Base-by-base conservation (phyloP, 2,797 vertebrate species). In the Clarias laeviceps region DNA sequence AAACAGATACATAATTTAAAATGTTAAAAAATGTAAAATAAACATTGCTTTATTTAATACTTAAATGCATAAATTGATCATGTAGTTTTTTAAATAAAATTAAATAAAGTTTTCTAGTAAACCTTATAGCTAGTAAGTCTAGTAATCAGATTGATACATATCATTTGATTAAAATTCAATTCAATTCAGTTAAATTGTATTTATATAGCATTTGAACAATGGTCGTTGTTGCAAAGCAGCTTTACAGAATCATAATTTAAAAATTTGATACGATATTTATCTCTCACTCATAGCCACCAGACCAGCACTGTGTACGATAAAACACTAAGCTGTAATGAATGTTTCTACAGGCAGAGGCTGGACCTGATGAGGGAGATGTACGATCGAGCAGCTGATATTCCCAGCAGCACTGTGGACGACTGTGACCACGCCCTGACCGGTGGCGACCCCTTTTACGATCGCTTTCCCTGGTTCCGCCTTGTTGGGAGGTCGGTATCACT, bases 351-450 rank as follows among this genome's bases (percentile, higher is more conserved):
- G 89, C 98, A 97, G 89, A 96, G 98, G 88, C 94, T 99, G 91
- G 98, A 98, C 92, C 93, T 97, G 91, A 99, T 99, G 98, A 96
- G 98, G 6, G 98, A 99, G 91, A 99, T 99, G 98, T 99, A 99
- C 0, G 97, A 99, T 91, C 95, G 98, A 0, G 98, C 98, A 0
- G 97, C 98, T 0, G 98, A 99, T 93, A 96, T 99, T 82, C 98
- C 98, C 88, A 97, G 97, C 91, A 97, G 96, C 0, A 92, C 96
- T 70, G 96, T 97, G 0, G 98, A 99, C 85, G 98, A 99, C 92
- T 98, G 97, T 0, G 98, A 99, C 94, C 97, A 97, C 0, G 95
- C 97, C 82, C 95, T 99, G 93, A 98, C 97, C 0, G 97, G 97
- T 0, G 98, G 98, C 7, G 98, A 99, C 86, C 98, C 98, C 68